Evolutionary conservation across 1,140 invertebrate species (phyloP).

Genomic region (Stegodyphus mimosarum): DNA sequence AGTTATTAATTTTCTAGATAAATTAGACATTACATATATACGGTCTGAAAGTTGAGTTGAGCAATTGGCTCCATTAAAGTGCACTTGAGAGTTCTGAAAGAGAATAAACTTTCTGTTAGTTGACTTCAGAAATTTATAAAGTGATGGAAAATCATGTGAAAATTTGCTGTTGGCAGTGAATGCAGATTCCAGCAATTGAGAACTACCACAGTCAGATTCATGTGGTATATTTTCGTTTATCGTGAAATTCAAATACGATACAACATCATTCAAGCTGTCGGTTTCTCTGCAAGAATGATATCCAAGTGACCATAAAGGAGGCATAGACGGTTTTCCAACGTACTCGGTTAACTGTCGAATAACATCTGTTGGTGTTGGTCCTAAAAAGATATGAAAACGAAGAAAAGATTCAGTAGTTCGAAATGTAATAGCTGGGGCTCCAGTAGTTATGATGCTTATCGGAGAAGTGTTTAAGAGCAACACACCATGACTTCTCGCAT

Average conservation of each 20-base stretch:
- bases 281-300: constrained; percentile 71
- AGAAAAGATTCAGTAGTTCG: constrained; percentile 80
- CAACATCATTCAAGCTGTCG: constrained; percentile 66
- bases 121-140: too few relatives aligned
- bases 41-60: too few relatives aligned
- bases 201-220: background rate
- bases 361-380: constrained; percentile 75
- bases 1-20: too few relatives aligned
- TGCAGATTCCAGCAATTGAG: too few relatives aligned
- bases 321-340: constrained; percentile 66
- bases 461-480: constrained; percentile 78
- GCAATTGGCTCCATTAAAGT: too few relatives aligned
- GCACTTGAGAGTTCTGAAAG: too few relatives aligned
- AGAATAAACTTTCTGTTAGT: too few relatives aligned
- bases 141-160: too few relatives aligned
- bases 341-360: constrained; percentile 69
- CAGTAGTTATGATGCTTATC: constrained; percentile 83
- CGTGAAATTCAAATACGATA: constrained; percentile 77
- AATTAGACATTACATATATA: too few relatives aligned
- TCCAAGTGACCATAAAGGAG: constrained; percentile 70
- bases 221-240: constrained; percentile 72
- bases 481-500: too few relatives aligned
- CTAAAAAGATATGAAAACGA: constrained; percentile 80
- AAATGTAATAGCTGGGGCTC: constrained; percentile 81
- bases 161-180: too few relatives aligned